A percentile compares a stretch with the other conserved stretches of the same genome.
These are phyloP conservation scores for Porites lutea DNA, from an alignment of 64 coral and sea anemone genomes.

Conservation along the genomic window DNA sequence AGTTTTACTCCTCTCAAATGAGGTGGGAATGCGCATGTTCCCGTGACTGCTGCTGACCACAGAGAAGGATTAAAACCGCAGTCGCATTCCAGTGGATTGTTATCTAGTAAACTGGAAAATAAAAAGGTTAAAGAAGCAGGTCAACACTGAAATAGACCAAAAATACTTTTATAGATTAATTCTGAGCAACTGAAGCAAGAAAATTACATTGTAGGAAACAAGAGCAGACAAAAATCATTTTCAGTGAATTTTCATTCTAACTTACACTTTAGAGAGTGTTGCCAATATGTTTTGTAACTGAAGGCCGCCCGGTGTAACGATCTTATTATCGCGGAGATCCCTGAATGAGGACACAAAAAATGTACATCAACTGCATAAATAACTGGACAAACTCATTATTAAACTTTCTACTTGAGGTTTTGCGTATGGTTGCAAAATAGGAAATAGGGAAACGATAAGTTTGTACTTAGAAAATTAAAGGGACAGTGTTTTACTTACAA, in stretches of 20 bases:
- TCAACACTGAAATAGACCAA: too few species aligned
- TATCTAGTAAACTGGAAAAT: slow-evolving; percentile 3
- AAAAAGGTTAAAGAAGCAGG: neutral
- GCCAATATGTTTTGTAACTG: neutral
- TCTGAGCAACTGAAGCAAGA: too few species aligned
- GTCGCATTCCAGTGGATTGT: slow-evolving; percentile 26
- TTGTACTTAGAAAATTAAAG: too few species aligned
- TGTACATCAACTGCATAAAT: neutral
- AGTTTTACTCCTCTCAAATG: neutral
- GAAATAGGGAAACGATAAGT: too few species aligned
- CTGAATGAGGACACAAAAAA: neutral
- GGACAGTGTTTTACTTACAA: neutral
- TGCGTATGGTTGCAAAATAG: neutral
- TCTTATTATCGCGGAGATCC: slow-evolving; percentile 7
- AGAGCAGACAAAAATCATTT: too few species aligned
- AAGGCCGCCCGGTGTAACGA: neutral
- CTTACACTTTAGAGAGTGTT: neutral
- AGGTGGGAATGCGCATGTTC: slow-evolving; percentile 6
- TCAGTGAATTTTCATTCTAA: too few species aligned
- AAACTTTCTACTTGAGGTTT: too few species aligned
- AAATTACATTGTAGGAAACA: too few species aligned
- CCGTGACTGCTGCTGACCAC: neutral
- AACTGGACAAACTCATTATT: neutral
- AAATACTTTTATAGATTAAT: too few species aligned
- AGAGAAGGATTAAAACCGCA: neutral